A percentile compares a stretch with the other conserved stretches of the same genome.
Evolutionary conservation across 1,140 invertebrate species (phyloP).

Genomic region (Papilio glaucus): DNA sequence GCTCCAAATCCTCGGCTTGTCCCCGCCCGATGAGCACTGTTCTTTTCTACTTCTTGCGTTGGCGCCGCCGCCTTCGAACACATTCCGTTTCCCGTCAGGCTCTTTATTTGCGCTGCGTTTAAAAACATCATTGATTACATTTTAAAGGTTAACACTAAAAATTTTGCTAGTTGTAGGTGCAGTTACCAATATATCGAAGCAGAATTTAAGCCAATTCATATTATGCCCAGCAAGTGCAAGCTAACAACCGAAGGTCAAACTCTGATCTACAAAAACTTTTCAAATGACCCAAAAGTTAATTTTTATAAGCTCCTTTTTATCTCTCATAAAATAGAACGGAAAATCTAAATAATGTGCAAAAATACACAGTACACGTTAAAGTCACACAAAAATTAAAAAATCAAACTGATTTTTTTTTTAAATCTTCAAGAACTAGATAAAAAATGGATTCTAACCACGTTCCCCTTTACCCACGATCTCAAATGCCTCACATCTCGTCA

Average conservation of each 20-base stretch:
- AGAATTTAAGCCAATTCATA: neutral
- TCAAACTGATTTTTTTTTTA: too few relatives aligned
- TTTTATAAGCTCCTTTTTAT: too few relatives aligned
- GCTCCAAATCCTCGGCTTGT: slow-evolving; percentile 63
- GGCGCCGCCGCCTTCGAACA: slow-evolving; percentile 48
- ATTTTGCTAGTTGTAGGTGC: neutral
- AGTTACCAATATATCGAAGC: slow-evolving; percentile 3
- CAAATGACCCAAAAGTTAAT: neutral
- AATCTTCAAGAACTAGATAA: too few relatives aligned
- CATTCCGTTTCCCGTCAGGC: slow-evolving; percentile 45
- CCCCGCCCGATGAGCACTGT: slow-evolving; percentile 53
- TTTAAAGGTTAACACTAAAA: neutral
- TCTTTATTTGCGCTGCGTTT: slow-evolving; percentile 61
- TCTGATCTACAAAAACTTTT: neutral
- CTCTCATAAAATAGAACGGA: too few relatives aligned
- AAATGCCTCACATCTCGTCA: too few relatives aligned
- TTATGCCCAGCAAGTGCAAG: neutral
- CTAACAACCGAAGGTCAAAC: neutral
- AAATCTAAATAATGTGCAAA: too few relatives aligned
- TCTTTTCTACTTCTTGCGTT: slow-evolving; percentile 45
- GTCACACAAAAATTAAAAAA: too few relatives aligned
- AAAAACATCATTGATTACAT: slow-evolving; percentile 33
- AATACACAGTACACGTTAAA: too few relatives aligned
- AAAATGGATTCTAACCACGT: too few relatives aligned
- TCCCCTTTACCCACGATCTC: too few relatives aligned